A percentile compares a stretch with the other conserved stretches of the same genome.
phyloP scores from a whole-genome alignment of 1,140 invertebrate species.

The Hyphantria cunea region DNA sequence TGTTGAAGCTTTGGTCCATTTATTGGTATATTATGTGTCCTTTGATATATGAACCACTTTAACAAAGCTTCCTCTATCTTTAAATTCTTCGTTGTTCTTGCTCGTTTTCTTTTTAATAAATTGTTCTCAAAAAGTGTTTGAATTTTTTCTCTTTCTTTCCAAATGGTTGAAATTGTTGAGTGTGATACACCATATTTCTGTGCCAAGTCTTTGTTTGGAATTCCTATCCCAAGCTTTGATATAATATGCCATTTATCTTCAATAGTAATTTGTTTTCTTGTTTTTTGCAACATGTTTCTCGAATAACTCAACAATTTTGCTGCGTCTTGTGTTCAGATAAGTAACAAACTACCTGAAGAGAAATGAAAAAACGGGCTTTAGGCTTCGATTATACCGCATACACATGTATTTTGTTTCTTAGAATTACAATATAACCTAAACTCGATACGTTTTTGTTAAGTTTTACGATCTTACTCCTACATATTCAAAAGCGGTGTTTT shows the following conservation, averaged over 20 bases:
- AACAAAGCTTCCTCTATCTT: slow-evolving; percentile 42
- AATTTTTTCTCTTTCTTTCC: slow-evolving; percentile 45
- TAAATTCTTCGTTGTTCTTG: slow-evolving; percentile 35
- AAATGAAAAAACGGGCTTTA: slow-evolving; percentile 9
- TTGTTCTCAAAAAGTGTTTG: slow-evolving; percentile 38
- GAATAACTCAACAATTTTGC: slow-evolving; percentile 31
- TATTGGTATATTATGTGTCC: slow-evolving; percentile 41
- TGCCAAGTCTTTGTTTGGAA: slow-evolving; percentile 39
- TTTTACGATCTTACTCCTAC: slow-evolving; percentile 12
- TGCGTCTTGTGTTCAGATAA: slow-evolving; percentile 34
- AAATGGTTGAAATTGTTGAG: slow-evolving; percentile 54
- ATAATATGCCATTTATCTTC: slow-evolving; percentile 46
- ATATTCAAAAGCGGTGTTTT: slow-evolving; percentile 22
- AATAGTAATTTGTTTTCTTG: slow-evolving; percentile 34
- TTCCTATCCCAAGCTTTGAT: slow-evolving; percentile 43
- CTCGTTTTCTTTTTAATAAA: slow-evolving; percentile 47
- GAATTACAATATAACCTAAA: slow-evolving; percentile 20
- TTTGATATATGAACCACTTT: slow-evolving; percentile 41
- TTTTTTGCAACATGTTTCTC: slow-evolving; percentile 36
- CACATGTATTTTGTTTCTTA: slow-evolving; percentile 5
- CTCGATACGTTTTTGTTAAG: not conserved
- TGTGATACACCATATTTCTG: slow-evolving; percentile 47
- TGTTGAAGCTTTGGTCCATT: slow-evolving; percentile 41
- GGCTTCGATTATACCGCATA: not conserved
- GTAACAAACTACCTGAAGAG: slow-evolving; percentile 36